Conservation (phyloP, 2,113 vertebrate species). For the Zeus faber region DNA sequence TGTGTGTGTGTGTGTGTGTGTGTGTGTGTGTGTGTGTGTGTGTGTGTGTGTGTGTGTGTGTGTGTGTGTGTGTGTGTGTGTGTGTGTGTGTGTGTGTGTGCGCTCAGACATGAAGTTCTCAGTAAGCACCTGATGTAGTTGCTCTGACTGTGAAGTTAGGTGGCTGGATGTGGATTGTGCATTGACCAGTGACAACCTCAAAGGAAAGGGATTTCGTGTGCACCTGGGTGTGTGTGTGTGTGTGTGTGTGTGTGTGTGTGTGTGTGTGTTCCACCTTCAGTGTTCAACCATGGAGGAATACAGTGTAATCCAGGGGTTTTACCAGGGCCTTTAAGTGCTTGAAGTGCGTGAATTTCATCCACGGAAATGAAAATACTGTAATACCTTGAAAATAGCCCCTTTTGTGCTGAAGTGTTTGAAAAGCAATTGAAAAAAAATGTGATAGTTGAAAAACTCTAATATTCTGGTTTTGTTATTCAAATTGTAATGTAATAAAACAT, state of each 20-base stretch:
- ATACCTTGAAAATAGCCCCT: too few relatives aligned
- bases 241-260: too few relatives aligned
- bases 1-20: constrained; percentile 4
- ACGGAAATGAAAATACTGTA: too few relatives aligned
- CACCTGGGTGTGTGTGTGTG: too few relatives aligned
- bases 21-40: background rate
- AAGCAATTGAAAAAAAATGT: too few relatives aligned
- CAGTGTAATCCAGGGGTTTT: too few relatives aligned
- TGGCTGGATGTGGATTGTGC: constrained; percentile 2
- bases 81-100: constrained; percentile 10
- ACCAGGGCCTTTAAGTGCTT: too few relatives aligned
- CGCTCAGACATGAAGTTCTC: constrained; percentile 13
- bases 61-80: constrained; percentile 13
- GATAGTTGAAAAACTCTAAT: too few relatives aligned
- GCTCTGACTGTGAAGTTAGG: background rate
- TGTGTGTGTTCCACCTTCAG: too few relatives aligned
- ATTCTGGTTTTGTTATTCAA: constrained; percentile 8
- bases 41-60: constrained; percentile 8
- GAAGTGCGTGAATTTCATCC: too few relatives aligned
- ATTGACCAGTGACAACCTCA: constrained; percentile 18
- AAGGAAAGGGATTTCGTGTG: background rate
- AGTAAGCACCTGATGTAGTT: constrained; percentile 43
- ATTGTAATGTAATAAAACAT: constrained; percentile 33
- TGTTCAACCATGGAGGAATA: too few relatives aligned
- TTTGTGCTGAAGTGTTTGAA: too few relatives aligned